phyloP scores from a whole-genome alignment of 2,797 vertebrate genomes.

The Sebastes vulpes region DNA sequence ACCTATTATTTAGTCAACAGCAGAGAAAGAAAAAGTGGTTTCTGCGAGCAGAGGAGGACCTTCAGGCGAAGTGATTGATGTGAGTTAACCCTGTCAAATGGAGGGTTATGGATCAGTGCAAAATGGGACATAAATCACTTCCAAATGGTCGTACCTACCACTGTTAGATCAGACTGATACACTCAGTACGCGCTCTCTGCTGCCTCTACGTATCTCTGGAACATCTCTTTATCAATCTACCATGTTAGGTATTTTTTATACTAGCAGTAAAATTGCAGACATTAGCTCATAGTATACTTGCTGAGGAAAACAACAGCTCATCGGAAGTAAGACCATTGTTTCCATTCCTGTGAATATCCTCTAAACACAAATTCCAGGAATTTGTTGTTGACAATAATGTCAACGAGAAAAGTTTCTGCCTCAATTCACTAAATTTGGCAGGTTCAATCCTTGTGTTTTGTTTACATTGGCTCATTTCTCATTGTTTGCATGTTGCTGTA shows the following conservation, averaged over 20 bases:
- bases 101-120: slow-evolving; percentile 70
- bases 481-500: neutral
- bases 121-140: slow-evolving; percentile 65
- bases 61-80: slow-evolving; percentile 68
- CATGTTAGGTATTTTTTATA: neutral
- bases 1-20: slow-evolving; percentile 52
- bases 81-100: slow-evolving; percentile 63
- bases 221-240: neutral
- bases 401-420: neutral
- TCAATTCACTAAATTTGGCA: neutral
- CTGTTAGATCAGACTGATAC: slow-evolving; percentile 40
- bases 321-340: slow-evolving; percentile 43
- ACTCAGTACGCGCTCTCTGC: neutral
- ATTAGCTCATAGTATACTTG: neutral
- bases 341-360: neutral
- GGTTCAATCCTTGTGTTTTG: neutral
- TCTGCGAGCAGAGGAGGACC: slow-evolving; percentile 36
- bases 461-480: neutral
- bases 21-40: slow-evolving; percentile 38
- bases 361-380: neutral
- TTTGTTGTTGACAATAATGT: neutral
- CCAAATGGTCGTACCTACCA: slow-evolving; percentile 57
- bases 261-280: neutral
- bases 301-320: slow-evolving; percentile 72
- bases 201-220: neutral